phyloP scores from a whole-genome alignment of 2,888 invertebrate genomes.

The Scotopteryx bipunctaria region DNA sequence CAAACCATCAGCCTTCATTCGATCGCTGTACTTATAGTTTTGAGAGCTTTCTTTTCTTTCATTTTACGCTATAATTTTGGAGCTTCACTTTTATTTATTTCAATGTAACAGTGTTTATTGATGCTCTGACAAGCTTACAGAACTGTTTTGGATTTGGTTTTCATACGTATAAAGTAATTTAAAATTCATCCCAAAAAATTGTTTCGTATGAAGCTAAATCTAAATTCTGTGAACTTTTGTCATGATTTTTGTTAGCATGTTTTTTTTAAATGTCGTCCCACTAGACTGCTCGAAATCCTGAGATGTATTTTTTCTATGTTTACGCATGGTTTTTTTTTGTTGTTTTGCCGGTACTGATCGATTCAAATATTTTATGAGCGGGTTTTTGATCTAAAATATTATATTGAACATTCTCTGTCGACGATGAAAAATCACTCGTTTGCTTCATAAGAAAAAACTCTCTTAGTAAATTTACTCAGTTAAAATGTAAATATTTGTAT shows the following conservation, averaged over 20 bases:
- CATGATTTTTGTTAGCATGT: conserved; percentile 67
- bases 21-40: conserved; percentile 75
- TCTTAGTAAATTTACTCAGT: no score
- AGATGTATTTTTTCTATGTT: conserved; percentile 51
- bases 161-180: not conserved
- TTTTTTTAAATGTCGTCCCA: conserved; percentile 63
- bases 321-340: conserved; percentile 73
- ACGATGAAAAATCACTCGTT: not conserved
- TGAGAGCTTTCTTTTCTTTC: conserved; percentile 72
- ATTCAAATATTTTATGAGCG: conserved; percentile 44
- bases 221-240: conserved; percentile 42
- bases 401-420: not conserved
- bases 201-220: conserved; percentile 8
- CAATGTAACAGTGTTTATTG: conserved; percentile 66
- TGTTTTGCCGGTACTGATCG: conserved; percentile 64
- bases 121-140: conserved; percentile 41
- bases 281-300: conserved; percentile 71
- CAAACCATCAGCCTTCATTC: conserved; percentile 66
- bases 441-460: no score
- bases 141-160: conserved; percentile 38
- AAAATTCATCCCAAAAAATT: not conserved
- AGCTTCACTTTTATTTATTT: conserved; percentile 70
- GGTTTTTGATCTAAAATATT: not conserved
- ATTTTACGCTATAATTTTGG: conserved; percentile 68
- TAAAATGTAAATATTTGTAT: conserved; percentile 51